Percentiles rank a stretch among this genome's conserved stretches.
Conservation (phyloP, 2,797 vertebrate genomes). For the Acipenser transmontanus region DNA sequence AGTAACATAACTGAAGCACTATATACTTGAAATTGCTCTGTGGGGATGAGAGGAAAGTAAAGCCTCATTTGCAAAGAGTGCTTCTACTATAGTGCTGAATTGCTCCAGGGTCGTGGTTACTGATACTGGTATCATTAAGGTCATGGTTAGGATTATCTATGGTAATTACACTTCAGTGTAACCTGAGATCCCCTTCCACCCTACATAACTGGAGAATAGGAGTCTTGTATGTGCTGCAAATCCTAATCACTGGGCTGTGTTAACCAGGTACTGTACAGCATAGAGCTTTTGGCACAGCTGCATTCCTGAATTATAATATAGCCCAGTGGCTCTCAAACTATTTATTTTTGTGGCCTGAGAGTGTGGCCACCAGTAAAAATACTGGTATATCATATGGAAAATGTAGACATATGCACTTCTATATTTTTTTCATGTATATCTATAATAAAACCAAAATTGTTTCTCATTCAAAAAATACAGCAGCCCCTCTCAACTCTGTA, state of each 20-base stretch:
- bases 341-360: no score
- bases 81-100: conserved; percentile 8
- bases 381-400: no score
- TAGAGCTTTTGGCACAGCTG: conserved; percentile 10
- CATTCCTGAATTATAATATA: background rate
- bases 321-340: no score
- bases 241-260: conserved; percentile 15
- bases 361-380: no score
- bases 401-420: no score
- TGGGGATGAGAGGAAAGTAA: background rate
- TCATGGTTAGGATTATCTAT: conserved; percentile 26
- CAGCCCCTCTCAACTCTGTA: no score
- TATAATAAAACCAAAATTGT: no score
- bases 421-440: no score
- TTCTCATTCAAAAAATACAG: no score
- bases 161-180: conserved; percentile 20
- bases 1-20: conserved; percentile 5
- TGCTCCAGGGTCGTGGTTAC: conserved; percentile 17
- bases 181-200: conserved; percentile 17
- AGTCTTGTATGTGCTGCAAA: conserved; percentile 7
- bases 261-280: conserved; percentile 2
- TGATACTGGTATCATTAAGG: conserved; percentile 25
- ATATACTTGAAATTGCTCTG: conserved; percentile 7
- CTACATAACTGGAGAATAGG: conserved; percentile 13
- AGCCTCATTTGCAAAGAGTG: conserved; percentile 14